These are phyloP conservation scores for Eristalis arbustorum DNA, from an alignment of 2,888 invertebrate species.

Conservation along the genomic window DNA sequence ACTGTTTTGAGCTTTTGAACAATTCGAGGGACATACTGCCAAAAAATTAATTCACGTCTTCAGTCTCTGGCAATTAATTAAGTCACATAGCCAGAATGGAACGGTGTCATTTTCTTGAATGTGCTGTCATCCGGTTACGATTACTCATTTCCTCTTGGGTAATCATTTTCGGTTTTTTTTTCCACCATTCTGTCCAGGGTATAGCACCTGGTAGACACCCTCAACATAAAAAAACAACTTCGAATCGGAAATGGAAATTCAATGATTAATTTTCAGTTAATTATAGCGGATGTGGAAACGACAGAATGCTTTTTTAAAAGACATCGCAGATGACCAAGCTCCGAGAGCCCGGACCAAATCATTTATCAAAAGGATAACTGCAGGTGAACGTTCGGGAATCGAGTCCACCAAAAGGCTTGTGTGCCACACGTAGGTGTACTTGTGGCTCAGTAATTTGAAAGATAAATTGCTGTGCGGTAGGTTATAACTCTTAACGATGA, in stretches of 20 bases:
- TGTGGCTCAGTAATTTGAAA: slow-evolving; percentile 49
- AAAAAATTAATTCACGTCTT: slow-evolving; percentile 21
- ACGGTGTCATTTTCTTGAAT: slow-evolving; percentile 36
- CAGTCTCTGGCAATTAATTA: slow-evolving; percentile 42
- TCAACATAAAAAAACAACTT: not conserved
- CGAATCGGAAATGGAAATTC: slow-evolving; percentile 14
- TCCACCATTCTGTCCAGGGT: not conserved
- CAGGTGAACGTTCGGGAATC: slow-evolving; percentile 38
- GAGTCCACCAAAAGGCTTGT: slow-evolving; percentile 29
- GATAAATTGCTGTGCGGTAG: slow-evolving; percentile 66
- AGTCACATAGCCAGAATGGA: slow-evolving; percentile 19
- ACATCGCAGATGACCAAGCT: not conserved
- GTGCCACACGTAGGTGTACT: slow-evolving; percentile 40
- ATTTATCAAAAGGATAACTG: slow-evolving; percentile 60
- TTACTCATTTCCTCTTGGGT: slow-evolving; percentile 49
- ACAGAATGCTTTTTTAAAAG: not conserved
- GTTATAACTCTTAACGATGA: slow-evolving; percentile 45
- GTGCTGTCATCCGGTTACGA: slow-evolving; percentile 53
- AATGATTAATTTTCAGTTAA: slow-evolving; percentile 61
- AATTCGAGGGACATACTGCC: not conserved
- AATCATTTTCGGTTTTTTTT: slow-evolving; percentile 5
- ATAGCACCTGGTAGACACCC: not conserved
- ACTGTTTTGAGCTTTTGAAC: not conserved
- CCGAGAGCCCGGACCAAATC: not conserved
- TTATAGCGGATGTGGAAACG: slow-evolving; percentile 35